Base-by-base conservation (phyloP, 1,140 invertebrate species). In the Drosophila ananassae region DNA sequence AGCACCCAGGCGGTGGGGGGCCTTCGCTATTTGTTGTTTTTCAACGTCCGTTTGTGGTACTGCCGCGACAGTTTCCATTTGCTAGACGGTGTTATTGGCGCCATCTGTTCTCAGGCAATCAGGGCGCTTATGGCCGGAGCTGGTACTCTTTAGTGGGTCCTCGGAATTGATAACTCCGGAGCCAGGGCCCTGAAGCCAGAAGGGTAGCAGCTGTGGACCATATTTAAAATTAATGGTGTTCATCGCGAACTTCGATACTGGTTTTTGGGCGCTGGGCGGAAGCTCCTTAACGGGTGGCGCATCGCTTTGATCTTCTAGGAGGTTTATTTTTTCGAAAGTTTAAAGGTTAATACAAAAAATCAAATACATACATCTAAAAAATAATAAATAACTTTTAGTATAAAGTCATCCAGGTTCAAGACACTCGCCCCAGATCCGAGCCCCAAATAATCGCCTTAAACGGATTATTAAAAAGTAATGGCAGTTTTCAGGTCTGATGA, bases 221-320 rank as follows among this genome's bases (percentile, higher is more conserved):
- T 47, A 47, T 47, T 47, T 47, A 47, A 47, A 47, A 47, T 47
- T 47, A 47, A 47, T 47, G 44, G 21, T 47, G 8, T 47, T 47
- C 21, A 2, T 47, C 34, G 21, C 44, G 0, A 47, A 10, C 9
- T 2, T 24, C 21, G 21, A 24, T 21, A 12, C 21, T 24, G 13
- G 41, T n/a, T 22, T 13, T 17, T 28, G 6, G 6, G 25, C 25
- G 1, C 1, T 9, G 9, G 17, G 9, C 22, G 44, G 44, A 22
- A 51, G 50, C 50, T 51, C 7, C n/a, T 2, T 8, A 28, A 25
- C 25, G 25, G 25, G 25, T n/a, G 39, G 39, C 12, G 39, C 9
- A 37, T 12, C 10, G 10, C 34, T 37, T 12, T 10, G 12, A 37
- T 10, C 9, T 37, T 37, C 3, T 37, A 9, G 34, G 25, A 28